Evolutionary conservation across 53 echinoderm and acorn worm genomes (phyloP), one percentile per base, ranked within the genome.

Genomic region (Pentamera pediparva): DNA sequence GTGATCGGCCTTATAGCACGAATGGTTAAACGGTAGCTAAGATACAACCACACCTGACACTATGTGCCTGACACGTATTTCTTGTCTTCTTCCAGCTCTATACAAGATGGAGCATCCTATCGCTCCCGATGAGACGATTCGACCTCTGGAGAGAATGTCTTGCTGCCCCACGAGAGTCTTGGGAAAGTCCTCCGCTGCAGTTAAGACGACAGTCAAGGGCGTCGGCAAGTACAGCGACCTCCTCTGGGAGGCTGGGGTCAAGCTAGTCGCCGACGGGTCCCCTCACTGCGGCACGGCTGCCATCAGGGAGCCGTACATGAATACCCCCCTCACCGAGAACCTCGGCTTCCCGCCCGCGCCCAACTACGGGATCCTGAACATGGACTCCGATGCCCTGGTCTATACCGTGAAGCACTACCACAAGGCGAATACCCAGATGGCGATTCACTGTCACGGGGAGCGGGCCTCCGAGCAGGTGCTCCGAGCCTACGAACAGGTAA

Each of bases 331-430:
- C 32, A 86, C 80, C 69, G 76, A 81, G 51, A 86, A 38, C 37
- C 75, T 86, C 1, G 86, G 86, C 32, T 86, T 86, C n/a, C 86
- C 86, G 13, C n/a, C 51, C 34, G 80, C 86, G 3, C 86, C 86
- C 2, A 8, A 39, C 39, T 86, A 81, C 40, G 86, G 86, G 13
- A 76, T 30, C 36, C 9, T 86, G 60, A 86, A 81, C 61, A 80
- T 80, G 76, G 69, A 54, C 1, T 10, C 51, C 2, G 67, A 64
- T 7, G 76, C 80, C 7, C 76, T 86, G 28, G 52, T 65, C n/a
- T 64, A 86, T 24, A 80, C 86, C 22, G 27, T 86, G 45, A 81
- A 75, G 30, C 75, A 50, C 36, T 50, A 43, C 37, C 75, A 80
- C 69, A 20, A 56, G 32, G 36, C 59, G 52, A 81, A 76, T 13